These are phyloP conservation scores for Ivindomyrus marchei DNA, from an alignment of 2,113 vertebrate genomes.

Conservation along the genomic window DNA sequence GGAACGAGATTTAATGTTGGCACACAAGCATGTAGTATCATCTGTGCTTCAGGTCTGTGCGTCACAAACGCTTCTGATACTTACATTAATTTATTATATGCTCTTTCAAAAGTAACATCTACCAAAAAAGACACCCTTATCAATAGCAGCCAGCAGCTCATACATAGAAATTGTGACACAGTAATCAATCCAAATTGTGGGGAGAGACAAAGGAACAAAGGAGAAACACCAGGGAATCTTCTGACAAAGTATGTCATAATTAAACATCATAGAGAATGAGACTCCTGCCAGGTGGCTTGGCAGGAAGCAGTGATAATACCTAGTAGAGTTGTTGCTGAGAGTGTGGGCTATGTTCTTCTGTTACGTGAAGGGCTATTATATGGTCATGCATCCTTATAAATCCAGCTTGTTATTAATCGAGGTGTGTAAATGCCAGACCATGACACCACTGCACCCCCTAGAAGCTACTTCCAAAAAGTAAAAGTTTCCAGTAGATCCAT, in stretches of 20 bases:
- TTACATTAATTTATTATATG: neutral
- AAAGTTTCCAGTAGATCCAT: neutral
- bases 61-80: neutral
- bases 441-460: neutral
- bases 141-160: neutral
- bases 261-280: neutral
- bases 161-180: neutral
- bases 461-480: neutral
- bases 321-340: too few species aligned
- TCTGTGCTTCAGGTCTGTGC: neutral
- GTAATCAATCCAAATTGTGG: neutral
- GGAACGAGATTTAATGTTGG: neutral
- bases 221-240: neutral
- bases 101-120: neutral
- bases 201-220: neutral
- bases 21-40: neutral
- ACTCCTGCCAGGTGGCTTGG: neutral
- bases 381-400: neutral
- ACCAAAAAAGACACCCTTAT: neutral
- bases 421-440: neutral
- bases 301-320: neutral
- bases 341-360: neutral
- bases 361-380: neutral
- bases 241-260: neutral
- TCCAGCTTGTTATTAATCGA: neutral